Evolutionary conservation across 2,888 invertebrate genomes (phyloP).

Genomic region (Chaitophorus viminalis): DNA sequence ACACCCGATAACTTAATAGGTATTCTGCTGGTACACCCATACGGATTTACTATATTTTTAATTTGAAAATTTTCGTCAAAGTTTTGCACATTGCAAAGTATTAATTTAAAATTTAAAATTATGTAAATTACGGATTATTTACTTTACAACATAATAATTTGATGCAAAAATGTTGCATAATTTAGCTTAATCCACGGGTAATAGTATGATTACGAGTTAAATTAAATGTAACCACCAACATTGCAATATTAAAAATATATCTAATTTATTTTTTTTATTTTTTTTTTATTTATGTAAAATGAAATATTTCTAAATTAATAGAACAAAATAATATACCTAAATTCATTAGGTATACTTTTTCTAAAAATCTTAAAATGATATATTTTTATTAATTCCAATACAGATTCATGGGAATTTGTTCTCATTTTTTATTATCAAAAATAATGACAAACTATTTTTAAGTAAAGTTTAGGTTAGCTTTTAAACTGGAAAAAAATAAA

Average conservation of each 20-base stretch:
- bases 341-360: no score
- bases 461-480: no score
- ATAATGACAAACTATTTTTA: no score
- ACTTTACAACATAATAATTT: neutral
- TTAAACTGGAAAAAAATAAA: no score
- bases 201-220: neutral
- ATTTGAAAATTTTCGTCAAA: neutral
- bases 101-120: neutral
- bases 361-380: no score
- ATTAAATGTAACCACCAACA: neutral
- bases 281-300: neutral
- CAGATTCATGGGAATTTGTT: no score
- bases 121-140: slow-evolving; percentile 5
- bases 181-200: neutral
- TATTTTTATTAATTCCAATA: no score
- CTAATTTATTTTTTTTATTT: neutral
- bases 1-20: neutral
- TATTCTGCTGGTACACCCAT: neutral
- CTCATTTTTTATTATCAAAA: no score
- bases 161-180: neutral
- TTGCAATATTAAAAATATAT: neutral
- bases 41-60: neutral
- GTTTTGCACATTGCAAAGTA: neutral
- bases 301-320: no score
- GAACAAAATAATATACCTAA: no score